These are phyloP conservation scores for Meriones unguiculatus DNA, from an alignment of 2,113 vertebrate genomes.

Conservation along the genomic window DNA sequence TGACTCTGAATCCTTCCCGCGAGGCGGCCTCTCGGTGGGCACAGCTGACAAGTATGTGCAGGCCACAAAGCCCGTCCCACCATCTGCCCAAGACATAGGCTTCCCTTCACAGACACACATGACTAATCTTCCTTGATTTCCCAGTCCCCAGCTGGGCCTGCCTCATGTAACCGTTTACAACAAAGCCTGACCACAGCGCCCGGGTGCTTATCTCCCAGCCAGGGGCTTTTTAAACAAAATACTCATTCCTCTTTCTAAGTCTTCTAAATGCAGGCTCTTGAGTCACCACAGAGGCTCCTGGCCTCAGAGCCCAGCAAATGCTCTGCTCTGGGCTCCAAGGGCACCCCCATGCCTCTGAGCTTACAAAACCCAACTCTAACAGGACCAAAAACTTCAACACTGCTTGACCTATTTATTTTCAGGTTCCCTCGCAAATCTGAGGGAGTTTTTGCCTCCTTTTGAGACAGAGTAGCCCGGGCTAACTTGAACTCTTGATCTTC, in stretches of 20 bases:
- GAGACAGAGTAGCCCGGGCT: background rate
- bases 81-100: background rate
- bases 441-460: background rate
- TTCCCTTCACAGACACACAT: slow-evolving; percentile 27
- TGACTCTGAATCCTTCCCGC: background rate
- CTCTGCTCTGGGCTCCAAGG: background rate
- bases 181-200: background rate
- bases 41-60: background rate
- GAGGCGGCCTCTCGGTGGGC: background rate
- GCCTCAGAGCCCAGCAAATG: background rate
- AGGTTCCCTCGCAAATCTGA: background rate
- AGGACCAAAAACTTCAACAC: accelerated
- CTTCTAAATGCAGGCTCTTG: background rate
- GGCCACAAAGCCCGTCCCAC: background rate
- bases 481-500: background rate
- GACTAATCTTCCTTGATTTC: background rate
- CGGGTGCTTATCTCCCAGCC: background rate
- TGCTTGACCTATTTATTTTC: background rate
- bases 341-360: background rate
- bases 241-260: background rate
- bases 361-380: accelerated
- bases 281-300: background rate
- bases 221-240: slow-evolving; percentile 47
- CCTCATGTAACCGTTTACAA: background rate
- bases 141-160: background rate